Evolutionary conservation across 2,113 vertebrate genomes (phyloP).

Genomic region (Hepsetus odoe): DNA sequence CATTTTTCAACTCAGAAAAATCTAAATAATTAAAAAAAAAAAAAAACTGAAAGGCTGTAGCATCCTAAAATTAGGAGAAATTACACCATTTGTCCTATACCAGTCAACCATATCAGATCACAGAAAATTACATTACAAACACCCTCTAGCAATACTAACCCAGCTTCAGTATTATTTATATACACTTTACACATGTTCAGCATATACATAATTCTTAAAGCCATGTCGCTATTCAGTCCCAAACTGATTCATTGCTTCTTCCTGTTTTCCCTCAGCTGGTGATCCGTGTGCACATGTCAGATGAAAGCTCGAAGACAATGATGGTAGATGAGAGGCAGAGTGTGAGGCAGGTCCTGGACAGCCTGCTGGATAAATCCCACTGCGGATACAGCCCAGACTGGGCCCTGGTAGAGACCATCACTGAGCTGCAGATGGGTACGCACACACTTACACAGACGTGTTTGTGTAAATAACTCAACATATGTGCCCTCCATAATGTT

Average conservation of each 20-base stretch:
- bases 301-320: constrained; percentile 99
- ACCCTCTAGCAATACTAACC: not conserved
- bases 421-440: constrained; percentile 96
- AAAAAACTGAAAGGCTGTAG: too few relatives aligned
- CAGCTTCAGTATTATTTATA: not conserved
- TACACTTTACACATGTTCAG: not conserved
- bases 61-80: not conserved
- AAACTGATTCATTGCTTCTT: not conserved
- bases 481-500: too few relatives aligned
- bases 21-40: too few relatives aligned
- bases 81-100: not conserved
- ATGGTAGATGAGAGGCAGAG: constrained; percentile 98
- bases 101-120: not conserved
- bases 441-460: not conserved
- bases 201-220: not conserved
- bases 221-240: not conserved
- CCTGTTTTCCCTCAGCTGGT: constrained; percentile 80
- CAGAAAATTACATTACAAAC: not conserved
- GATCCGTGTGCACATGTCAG: constrained; percentile 97
- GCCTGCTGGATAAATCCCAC: constrained; percentile 96
- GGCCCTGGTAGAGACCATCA: constrained; percentile 94
- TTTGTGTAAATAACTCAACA: not conserved
- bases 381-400: constrained; percentile 96
- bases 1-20: too few relatives aligned
- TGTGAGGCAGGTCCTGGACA: constrained; percentile 95